Base-by-base conservation (phyloP, 2,888 invertebrate species). In the Cephalotes varians region DNA sequence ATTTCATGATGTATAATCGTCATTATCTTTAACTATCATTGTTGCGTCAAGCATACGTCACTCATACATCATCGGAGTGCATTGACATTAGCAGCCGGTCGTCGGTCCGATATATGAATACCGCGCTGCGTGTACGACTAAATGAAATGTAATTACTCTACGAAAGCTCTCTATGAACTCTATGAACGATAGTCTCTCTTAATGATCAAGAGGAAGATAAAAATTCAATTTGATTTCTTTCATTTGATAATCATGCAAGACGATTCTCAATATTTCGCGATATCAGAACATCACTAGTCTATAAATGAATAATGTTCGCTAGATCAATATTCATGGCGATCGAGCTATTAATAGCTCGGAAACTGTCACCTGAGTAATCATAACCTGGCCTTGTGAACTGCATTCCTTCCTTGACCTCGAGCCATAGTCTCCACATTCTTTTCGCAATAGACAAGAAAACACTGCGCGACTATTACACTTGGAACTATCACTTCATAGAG, bases 401-500 rank as follows among this genome's bases (percentile, higher is more conserved):
- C 94, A 94, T 94, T 94, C 94, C 92, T 94, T 93, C 94, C 94
- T 94, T 94, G 94, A 94, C 94, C 94, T 94, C 93, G 90, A 89
- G 88, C 87, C 88, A 79, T 89, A 89, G 88, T 89, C 89, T 88
- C 90, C 12, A 93, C 90, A 93, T 93, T 93, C 93, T 93, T 93
- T 93, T 92, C 87, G 87, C 91, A 86, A 90, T 44, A 79, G 74
- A 87, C 85, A 81, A 87, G 85, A 88, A 82, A 88, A 54, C 85
- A 54, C 81, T 86, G 88, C 84, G 84, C 86, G 86, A 85, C 87
- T 89, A 88, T 88, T 87, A 88, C 69, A 87, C 80, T 85, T 85
- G 44, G 4, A 65, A 44, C 28, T 82, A 83, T 82, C 69, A 56
- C 25, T 47, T 79, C 18, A 67, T 64, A 25, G 2, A 37, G 1